phyloP scores from a whole-genome alignment of 1,140 invertebrate species.

The Portunus trituberculatus region DNA sequence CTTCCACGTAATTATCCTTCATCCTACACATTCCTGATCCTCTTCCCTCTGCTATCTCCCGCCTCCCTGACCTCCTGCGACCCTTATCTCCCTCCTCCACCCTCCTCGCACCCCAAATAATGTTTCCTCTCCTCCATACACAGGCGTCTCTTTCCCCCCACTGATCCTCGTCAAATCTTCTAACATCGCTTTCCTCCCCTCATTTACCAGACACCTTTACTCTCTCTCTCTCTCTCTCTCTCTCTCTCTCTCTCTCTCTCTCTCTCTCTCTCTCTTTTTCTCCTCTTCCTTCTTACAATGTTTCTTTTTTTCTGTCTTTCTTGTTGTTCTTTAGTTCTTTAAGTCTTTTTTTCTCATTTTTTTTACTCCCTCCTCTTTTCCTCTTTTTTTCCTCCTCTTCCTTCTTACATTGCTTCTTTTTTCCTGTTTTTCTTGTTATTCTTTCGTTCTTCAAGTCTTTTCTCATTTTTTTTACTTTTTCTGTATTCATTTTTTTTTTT shows the following conservation, averaged over 20 bases:
- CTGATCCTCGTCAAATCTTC: neutral
- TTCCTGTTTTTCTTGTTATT: neutral
- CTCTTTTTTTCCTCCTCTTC: neutral
- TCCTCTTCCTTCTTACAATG: too few species aligned
- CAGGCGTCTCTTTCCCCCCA: neutral
- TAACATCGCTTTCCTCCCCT: neutral
- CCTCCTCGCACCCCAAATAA: neutral
- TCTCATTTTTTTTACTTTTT: too few species aligned
- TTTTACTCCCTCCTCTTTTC: neutral
- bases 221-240: neutral
- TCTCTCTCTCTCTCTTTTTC: neutral
- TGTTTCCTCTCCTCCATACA: neutral
- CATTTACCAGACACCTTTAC: neutral
- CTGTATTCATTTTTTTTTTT: too few species aligned
- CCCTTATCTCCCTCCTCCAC: slow-evolving; percentile 7
- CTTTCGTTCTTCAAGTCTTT: too few species aligned
- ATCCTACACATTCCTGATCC: neutral
- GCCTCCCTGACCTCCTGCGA: neutral
- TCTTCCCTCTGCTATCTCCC: neutral
- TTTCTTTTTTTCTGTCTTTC: too few species aligned
- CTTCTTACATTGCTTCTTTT: neutral
- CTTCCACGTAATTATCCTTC: neutral
- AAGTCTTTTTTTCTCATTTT: too few species aligned
- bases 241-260: neutral
- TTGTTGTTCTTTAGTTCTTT: too few species aligned